Conservation (phyloP, 2,113 vertebrate species). For the Clarias gariepinus region DNA sequence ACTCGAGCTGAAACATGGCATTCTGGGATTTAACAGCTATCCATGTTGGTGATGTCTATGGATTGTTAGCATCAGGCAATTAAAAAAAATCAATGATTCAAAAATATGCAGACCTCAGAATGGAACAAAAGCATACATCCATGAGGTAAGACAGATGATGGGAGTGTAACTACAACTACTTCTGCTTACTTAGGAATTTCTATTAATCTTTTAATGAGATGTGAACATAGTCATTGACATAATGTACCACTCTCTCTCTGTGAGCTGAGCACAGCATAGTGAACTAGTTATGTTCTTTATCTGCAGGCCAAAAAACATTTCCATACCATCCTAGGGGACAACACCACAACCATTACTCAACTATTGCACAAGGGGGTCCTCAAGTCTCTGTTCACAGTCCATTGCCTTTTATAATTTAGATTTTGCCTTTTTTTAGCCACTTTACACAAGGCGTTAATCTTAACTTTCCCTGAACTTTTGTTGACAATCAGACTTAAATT, state of each 20-base stretch:
- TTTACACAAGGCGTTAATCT: background rate
- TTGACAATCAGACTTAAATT: background rate
- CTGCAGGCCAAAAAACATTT: background rate
- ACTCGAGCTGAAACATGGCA: background rate
- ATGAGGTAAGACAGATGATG: background rate
- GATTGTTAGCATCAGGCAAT: background rate
- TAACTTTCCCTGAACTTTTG: background rate
- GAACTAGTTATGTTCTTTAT: background rate
- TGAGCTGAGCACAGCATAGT: background rate
- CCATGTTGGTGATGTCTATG: background rate
- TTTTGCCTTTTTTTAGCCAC: background rate
- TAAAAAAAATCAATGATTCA: background rate
- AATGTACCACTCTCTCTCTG: too few relatives aligned
- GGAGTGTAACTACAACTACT: constrained; percentile 4
- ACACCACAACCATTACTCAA: background rate
- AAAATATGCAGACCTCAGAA: background rate
- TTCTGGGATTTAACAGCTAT: background rate
- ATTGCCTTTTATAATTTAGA: constrained; percentile 13
- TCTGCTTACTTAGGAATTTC: background rate
- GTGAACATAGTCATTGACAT: background rate
- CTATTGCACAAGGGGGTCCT: constrained; percentile 2
- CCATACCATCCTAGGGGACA: background rate
- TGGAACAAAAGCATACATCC: background rate
- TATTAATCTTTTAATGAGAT: background rate
- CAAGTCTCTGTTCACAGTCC: background rate